Percentiles rank a stretch among this genome's conserved stretches.
These are phyloP conservation scores for Nyctalus aviator DNA, from an alignment of 2,797 vertebrate species.

Conservation along the genomic window DNA sequence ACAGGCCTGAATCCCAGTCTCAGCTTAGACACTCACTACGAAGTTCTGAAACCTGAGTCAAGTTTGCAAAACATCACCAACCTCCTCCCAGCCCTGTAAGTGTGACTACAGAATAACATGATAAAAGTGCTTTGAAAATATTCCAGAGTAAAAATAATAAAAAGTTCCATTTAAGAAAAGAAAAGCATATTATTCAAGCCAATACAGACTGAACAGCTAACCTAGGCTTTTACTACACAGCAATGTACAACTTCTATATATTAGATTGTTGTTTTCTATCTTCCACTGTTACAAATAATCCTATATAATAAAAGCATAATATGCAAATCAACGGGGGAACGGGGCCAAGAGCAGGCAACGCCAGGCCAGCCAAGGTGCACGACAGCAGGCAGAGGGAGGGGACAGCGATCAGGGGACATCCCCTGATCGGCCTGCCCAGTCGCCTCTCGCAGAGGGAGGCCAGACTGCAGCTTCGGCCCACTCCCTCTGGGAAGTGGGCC, in stretches of 20 bases:
- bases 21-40: not conserved
- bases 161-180: slow-evolving; percentile 30
- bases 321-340: too few relatives aligned
- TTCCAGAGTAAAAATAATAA: slow-evolving; percentile 2
- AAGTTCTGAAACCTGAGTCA: not conserved
- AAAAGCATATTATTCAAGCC: not conserved
- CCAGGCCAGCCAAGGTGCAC: too few relatives aligned
- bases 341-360: too few relatives aligned
- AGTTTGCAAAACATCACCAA: slow-evolving; percentile 15
- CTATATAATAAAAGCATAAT: too few relatives aligned
- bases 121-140: slow-evolving; percentile 41
- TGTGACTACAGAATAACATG: not conserved
- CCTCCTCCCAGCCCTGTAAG: not conserved
- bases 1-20: not conserved
- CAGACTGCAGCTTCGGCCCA: too few relatives aligned
- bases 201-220: slow-evolving; percentile 46
- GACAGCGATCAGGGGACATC: too few relatives aligned
- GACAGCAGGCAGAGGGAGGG: too few relatives aligned
- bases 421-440: too few relatives aligned
- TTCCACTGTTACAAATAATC: slow-evolving; percentile 25
- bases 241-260: slow-evolving; percentile 33
- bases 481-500: too few relatives aligned
- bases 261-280: not conserved
- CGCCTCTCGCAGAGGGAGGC: too few relatives aligned
- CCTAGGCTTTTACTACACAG: not conserved